Evolutionary conservation across 2,797 vertebrate genomes (phyloP), one percentile per base, ranked within the genome.

Genomic region (Notoglanidium macrostoma): DNA sequence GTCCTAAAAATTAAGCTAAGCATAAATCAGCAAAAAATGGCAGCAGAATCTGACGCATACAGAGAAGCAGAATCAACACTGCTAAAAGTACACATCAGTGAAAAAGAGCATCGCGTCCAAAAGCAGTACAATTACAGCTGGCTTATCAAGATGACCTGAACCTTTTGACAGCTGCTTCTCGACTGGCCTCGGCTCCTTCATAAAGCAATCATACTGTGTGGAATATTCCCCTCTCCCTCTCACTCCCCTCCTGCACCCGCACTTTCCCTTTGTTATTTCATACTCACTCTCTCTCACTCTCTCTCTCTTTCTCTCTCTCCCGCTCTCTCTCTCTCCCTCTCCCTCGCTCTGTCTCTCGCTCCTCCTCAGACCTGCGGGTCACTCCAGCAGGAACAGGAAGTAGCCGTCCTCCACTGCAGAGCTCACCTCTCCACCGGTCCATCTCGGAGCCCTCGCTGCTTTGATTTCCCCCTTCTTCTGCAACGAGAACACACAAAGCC

Each of bases 401-500:
- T 86, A 90, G 88, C 87, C 72, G 12, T 89, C 87, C 87, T 91
- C 89, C 90, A 67, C 77, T 85, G 85, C 84, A 51, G 82, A 78
- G 88, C 83, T 91, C 87, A 90, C 89, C 89, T 84, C 83, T 90
- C 87, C 67, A 59, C 83, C 77, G 57, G 86, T 89, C 87, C 84
- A 29, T 86, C 85, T 86, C 82, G 68, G 44, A 83, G 81, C 87
- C 84, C 85, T 87, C 80, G 77, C 46, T 57, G 57, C 85, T 87
- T 91, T 92, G 89, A 91, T 92, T 88, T 86, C 74, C 88, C 84
- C 85, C 88, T 86, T 91, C 89, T 87, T 93, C 92, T 92, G 91
- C 88, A 92, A 91, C 88, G 86, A 92, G 90, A 92, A 92, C 89
- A 91, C 89, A 92, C 89, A 89, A 92, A 88, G 89, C 90, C 80